Evolutionary conservation across 1,140 invertebrate genomes (phyloP).

Genomic region (Teleogryllus occipitalis): DNA sequence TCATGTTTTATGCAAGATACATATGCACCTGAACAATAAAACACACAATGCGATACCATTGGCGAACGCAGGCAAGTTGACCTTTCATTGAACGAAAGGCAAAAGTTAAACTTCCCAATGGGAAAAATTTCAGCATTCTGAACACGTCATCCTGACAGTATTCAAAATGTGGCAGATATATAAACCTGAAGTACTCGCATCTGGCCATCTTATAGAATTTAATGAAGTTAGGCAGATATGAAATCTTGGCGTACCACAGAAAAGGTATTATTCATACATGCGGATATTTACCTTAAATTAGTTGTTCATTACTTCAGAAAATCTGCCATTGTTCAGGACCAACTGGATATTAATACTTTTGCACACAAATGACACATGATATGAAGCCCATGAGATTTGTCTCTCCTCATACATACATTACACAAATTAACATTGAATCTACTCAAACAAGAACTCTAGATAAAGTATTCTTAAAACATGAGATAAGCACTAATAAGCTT

Average conservation of each 20-base stretch:
- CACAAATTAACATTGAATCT: too few relatives aligned
- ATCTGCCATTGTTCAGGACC: neutral
- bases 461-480: too few relatives aligned
- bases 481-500: too few relatives aligned
- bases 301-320: neutral
- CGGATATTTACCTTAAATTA: neutral
- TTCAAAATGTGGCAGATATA: slow-evolving; percentile 8
- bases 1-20: neutral
- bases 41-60: neutral
- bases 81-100: slow-evolving; percentile 17
- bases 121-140: slow-evolving; percentile 7
- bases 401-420: too few relatives aligned
- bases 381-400: neutral
- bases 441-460: too few relatives aligned
- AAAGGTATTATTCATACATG: slow-evolving; percentile 7
- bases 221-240: neutral
- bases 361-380: too few relatives aligned
- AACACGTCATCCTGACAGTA: neutral
- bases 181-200: neutral
- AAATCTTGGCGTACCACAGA: neutral
- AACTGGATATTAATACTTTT: neutral
- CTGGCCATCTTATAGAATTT: neutral
- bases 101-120: slow-evolving; percentile 9
- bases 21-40: neutral
- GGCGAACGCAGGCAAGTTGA: slow-evolving; percentile 12